Conservation (phyloP, 1,140 invertebrate genomes). For the Neodiprion pinetum region DNA sequence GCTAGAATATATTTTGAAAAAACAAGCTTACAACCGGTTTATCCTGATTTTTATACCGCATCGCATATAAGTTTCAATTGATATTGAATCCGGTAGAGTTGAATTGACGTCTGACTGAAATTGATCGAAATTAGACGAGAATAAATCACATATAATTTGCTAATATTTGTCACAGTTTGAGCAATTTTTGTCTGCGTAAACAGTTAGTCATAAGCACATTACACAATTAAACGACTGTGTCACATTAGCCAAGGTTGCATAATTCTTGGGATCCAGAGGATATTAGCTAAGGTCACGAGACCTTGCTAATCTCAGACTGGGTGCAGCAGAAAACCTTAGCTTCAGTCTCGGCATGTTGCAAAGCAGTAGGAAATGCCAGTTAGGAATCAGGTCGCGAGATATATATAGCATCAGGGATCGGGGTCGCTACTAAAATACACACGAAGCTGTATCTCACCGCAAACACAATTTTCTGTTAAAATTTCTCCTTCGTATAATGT, state of each 20-base stretch:
- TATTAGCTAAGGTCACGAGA: neutral
- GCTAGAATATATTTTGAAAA: too few relatives aligned
- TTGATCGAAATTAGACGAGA: too few relatives aligned
- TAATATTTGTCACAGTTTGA: too few relatives aligned
- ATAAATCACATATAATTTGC: too few relatives aligned
- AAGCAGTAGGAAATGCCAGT: constrained; percentile 1
- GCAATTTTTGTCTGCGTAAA: too few relatives aligned
- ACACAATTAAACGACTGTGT: neutral
- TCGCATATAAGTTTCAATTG: too few relatives aligned
- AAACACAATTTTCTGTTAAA: constrained; percentile 55
- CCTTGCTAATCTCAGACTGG: neutral
- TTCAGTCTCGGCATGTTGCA: neutral
- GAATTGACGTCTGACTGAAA: too few relatives aligned
- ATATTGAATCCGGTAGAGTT: too few relatives aligned
- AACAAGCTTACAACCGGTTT: too few relatives aligned
- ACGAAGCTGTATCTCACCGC: constrained; percentile 50
- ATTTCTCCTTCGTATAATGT: constrained; percentile 34
- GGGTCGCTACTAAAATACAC: constrained; percentile 64
- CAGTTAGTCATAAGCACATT: neutral
- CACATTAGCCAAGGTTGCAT: too few relatives aligned
- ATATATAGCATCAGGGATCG: constrained; percentile 59
- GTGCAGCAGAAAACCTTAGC: neutral
- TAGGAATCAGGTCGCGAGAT: constrained; percentile 56
- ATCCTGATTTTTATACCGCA: too few relatives aligned
- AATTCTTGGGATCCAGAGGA: neutral